Evolutionary conservation across 2,113 vertebrate genomes (phyloP), one percentile per base, ranked within the genome.

Genomic region (Dasyornis broadbenti): DNA sequence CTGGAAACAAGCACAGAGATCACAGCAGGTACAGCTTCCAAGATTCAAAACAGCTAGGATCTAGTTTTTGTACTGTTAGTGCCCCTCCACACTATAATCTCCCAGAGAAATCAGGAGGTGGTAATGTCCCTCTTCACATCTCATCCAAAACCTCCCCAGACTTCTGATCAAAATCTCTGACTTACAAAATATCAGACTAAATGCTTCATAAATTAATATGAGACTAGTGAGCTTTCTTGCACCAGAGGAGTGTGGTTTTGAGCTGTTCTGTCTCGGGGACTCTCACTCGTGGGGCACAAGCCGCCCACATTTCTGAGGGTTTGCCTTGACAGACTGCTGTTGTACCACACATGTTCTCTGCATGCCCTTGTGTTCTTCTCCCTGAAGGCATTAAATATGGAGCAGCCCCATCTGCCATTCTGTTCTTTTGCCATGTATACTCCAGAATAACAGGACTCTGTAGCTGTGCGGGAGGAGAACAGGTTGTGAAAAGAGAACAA

Each of bases 331-430:
- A 87, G 70, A 45, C 81, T 45, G 84, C 70, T 84, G 59, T 35
- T 79, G 75, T 82, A 80, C 76, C 45, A 66, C 75, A 90, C 56
- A 3, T 30, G 33, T 73, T 60, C 49, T 86, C 78, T 61, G 66
- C 73, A 61, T 52, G n/a, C 66, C 63, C 70, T 87, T 72, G 73
- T 10, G 1, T 59, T 86, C 53, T 63, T 66, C 65, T 89, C 77
- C 91, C 93, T 1, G 7, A 65, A 76, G 86, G 93, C 89, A 92
- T 92, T 79, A 92, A 94, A 94, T 86, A 78, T 86, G 76, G 79
- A 94, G 93, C 61, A 61, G 83, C 56, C 45, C 87, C 93, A 89
- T 94, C 89, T 95, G 96, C 91, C 4, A 0, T 59, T 80, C 79
- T 1, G 0, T 59, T 77, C 54, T 66, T 89, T 83, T 83, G 90